These are phyloP conservation scores for Galago senegalensis DNA, from an alignment of 2,797 vertebrate genomes.

Conservation along the genomic window DNA sequence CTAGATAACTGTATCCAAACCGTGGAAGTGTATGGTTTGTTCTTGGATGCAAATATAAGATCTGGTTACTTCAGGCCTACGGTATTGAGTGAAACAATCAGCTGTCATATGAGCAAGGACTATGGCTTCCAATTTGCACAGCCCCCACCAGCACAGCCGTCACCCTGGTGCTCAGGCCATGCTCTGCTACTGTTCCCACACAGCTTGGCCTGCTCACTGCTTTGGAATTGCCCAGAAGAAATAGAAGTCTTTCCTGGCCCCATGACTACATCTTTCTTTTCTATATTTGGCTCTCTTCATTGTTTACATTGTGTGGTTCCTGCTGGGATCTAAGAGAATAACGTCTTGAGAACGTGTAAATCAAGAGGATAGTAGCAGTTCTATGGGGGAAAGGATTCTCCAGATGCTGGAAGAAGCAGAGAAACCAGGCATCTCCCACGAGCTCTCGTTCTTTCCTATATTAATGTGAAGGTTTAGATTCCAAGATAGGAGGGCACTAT, in stretches of 20 bases:
- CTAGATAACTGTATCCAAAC: neutral
- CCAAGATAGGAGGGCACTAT: neutral
- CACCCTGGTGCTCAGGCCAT: neutral
- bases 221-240: neutral
- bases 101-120: neutral
- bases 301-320: neutral
- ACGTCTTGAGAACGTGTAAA: neutral
- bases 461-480: neutral
- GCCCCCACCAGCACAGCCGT: rapidly evolving
- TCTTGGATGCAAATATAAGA: neutral
- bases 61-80: too few relatives aligned
- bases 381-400: neutral
- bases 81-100: neutral
- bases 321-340: neutral
- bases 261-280: neutral
- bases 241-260: neutral
- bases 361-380: neutral
- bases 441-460: neutral
- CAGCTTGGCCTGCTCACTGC: neutral
- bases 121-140: too few relatives aligned
- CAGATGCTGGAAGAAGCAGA: neutral
- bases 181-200: neutral
- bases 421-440: neutral
- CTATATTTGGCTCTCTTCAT: neutral
- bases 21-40: neutral